Percentiles rank a stretch among this genome's conserved stretches.
phyloP scores from a whole-genome alignment of 2,888 invertebrate genomes.

The Marronus borbonicus region DNA sequence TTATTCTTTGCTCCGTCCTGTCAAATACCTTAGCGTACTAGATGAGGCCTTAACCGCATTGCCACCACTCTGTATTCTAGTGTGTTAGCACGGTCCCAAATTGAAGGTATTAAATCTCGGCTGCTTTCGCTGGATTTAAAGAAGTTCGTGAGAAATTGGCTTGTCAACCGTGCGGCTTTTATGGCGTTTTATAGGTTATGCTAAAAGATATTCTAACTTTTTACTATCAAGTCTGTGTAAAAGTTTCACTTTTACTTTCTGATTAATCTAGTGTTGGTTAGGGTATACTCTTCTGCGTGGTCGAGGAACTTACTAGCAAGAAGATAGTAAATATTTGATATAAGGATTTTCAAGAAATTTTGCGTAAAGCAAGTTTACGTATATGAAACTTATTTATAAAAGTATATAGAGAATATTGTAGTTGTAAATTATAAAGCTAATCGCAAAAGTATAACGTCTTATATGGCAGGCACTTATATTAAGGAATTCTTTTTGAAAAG shows the following conservation, averaged over 20 bases:
- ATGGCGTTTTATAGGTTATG: slow-evolving; percentile 53
- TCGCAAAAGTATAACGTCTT: too few relatives aligned
- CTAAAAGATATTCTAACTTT: slow-evolving; percentile 31
- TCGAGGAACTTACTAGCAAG: too few relatives aligned
- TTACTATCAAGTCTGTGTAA: slow-evolving; percentile 10
- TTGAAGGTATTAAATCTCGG: slow-evolving; percentile 63
- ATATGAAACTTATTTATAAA: too few relatives aligned
- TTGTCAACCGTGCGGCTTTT: slow-evolving; percentile 57
- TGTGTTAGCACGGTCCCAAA: slow-evolving; percentile 58
- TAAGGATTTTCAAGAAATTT: too few relatives aligned
- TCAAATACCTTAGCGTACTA: slow-evolving; percentile 37
- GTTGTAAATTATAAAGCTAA: too few relatives aligned
- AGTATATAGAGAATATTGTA: too few relatives aligned
- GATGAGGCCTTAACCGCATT: slow-evolving; percentile 34
- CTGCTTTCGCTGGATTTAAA: slow-evolving; percentile 60
- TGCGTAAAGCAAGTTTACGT: too few relatives aligned
- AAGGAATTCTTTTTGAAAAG: too few relatives aligned
- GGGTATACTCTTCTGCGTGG: neutral
- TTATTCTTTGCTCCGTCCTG: slow-evolving; percentile 48
- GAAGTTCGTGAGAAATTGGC: slow-evolving; percentile 62
- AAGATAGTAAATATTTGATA: too few relatives aligned
- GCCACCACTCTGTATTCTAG: slow-evolving; percentile 52
- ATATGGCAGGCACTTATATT: too few relatives aligned
- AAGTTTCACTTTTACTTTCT: slow-evolving; percentile 30
- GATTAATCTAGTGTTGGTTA: slow-evolving; percentile 9